Percentiles rank a stretch among this genome's conserved stretches.
These are phyloP conservation scores for Drosophila colorata DNA, from an alignment of 2,888 invertebrate species.

Conservation along the genomic window DNA sequence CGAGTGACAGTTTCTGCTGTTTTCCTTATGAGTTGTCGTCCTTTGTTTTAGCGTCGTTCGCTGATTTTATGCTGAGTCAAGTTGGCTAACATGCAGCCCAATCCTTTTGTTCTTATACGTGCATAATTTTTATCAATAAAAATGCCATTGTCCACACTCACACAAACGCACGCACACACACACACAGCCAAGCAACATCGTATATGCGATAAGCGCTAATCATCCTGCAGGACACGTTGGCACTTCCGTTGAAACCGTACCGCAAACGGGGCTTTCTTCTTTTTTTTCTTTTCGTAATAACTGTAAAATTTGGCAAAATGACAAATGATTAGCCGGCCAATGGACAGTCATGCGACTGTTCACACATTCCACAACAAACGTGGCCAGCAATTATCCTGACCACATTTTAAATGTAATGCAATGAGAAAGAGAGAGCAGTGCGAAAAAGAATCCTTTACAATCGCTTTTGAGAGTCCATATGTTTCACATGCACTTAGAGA, in stretches of 20 bases:
- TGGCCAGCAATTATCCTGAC: constrained; percentile 1
- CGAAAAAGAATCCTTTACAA: background rate
- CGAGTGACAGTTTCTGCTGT: constrained; percentile 33
- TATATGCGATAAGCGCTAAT: constrained; percentile 45
- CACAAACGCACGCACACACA: constrained; percentile 3
- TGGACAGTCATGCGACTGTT: constrained; percentile 34
- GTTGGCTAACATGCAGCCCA: constrained; percentile 69
- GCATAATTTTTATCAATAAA: constrained; percentile 80
- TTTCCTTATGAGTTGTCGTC: constrained; percentile 6
- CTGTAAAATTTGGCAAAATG: constrained; percentile 75
- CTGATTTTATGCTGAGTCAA: constrained; percentile 72
- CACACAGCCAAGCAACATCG: background rate
- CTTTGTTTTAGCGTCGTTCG: constrained; percentile 54
- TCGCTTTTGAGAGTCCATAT: background rate
- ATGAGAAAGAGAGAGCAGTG: background rate
- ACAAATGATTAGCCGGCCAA: constrained; percentile 52
- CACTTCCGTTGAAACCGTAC: constrained; percentile 59
- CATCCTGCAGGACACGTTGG: constrained; percentile 52
- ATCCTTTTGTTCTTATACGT: constrained; percentile 61
- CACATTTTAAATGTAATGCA: constrained; percentile 3
- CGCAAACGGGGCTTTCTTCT: constrained; percentile 25
- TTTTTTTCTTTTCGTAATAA: constrained; percentile 49
- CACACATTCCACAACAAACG: constrained; percentile 20
- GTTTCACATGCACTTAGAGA: too few relatives aligned
- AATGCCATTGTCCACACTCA: constrained; percentile 45